Conservation (phyloP, 2,797 vertebrate species). For the Cirrhinus molitorella region DNA sequence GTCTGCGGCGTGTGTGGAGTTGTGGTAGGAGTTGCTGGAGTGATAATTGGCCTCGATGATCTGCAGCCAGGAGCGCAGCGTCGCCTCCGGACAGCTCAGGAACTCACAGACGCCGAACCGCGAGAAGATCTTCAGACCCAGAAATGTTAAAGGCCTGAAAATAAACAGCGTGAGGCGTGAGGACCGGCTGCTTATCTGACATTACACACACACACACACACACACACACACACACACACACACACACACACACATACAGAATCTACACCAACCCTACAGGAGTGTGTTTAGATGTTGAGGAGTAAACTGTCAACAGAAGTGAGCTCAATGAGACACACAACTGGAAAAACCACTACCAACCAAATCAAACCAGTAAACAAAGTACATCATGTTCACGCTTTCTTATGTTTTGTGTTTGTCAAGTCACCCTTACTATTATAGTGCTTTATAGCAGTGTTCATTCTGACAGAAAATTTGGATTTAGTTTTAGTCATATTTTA, state of each 20-base stretch:
- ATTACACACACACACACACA: neutral
- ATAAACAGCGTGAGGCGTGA: constrained; percentile 2
- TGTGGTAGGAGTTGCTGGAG: constrained; percentile 95
- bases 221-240: neutral
- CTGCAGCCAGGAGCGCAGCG: constrained; percentile 93
- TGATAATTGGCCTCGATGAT: constrained; percentile 95
- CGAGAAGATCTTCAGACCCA: constrained; percentile 94
- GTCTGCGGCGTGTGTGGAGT: constrained; percentile 94
- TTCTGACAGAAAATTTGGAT: too few species aligned
- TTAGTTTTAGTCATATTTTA: too few species aligned
- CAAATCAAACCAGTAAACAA: neutral
- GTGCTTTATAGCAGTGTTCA: too few species aligned
- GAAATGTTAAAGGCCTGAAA: constrained; percentile 90
- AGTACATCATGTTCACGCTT: neutral
- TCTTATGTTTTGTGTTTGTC: neutral
- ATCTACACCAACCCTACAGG: neutral
- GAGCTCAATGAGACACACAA: too few species aligned
- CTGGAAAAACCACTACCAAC: neutral
- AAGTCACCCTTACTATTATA: too few species aligned
- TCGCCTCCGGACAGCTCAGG: constrained; percentile 91
- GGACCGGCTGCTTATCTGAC: neutral
- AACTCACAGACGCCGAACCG: constrained; percentile 95
- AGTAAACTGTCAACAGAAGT: too few species aligned
- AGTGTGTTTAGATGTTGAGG: neutral
- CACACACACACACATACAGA: neutral